Conservation (phyloP, 2,797 vertebrate species). For the Hyperoplus immaculatus region DNA sequence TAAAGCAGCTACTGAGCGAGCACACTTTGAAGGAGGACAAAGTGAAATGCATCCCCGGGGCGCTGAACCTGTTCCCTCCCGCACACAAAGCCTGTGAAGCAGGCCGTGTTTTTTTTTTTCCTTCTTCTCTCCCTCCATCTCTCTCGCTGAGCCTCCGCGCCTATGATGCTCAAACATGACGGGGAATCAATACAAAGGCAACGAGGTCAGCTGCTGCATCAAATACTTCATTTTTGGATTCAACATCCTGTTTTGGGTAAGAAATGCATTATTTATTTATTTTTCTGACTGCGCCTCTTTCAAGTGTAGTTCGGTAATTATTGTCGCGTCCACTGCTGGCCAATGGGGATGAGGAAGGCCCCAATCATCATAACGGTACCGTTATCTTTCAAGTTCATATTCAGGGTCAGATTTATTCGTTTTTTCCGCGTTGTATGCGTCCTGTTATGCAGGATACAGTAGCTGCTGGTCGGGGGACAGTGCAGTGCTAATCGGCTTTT, state of each 20-base stretch:
- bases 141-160: slow-evolving; percentile 50
- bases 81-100: slow-evolving; percentile 78
- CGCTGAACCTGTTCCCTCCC: slow-evolving; percentile 68
- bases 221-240: slow-evolving; percentile 99
- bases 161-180: slow-evolving; percentile 92
- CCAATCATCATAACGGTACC: not conserved
- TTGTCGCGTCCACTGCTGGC: not conserved
- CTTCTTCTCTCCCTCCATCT: not conserved
- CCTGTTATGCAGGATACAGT: slow-evolving; percentile 9
- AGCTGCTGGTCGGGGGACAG: slow-evolving; percentile 30
- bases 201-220: slow-evolving; percentile 99
- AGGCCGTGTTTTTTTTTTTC: slow-evolving; percentile 59
- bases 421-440: not conserved
- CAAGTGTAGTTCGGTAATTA: not conserved
- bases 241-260: slow-evolving; percentile 99
- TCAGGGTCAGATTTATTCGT: not conserved
- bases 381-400: not conserved
- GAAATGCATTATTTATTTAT: slow-evolving; percentile 41
- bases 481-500: slow-evolving; percentile 71
- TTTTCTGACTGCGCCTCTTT: slow-evolving; percentile 9
- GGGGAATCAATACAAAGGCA: slow-evolving; percentile 95
- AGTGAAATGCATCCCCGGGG: slow-evolving; percentile 64
- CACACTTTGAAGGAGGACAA: slow-evolving; percentile 5
- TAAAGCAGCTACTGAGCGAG: not conserved
- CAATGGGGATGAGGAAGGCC: slow-evolving; percentile 39